Base-by-base conservation (phyloP, 2,113 vertebrate species). In the Siphamia tubifer region DNA sequence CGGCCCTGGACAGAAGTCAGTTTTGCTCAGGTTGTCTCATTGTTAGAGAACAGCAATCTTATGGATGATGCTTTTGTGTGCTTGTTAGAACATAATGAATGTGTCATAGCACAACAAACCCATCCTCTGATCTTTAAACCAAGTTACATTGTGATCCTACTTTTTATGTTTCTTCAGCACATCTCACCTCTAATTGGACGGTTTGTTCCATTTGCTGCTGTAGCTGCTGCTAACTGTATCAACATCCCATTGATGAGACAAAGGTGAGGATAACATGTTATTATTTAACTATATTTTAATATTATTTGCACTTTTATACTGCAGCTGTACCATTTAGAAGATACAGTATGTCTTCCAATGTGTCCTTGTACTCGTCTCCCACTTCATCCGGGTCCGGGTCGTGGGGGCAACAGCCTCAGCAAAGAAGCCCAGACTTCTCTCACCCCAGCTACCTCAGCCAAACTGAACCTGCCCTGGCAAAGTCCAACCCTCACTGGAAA, bases 221-320 rank as follows among this genome's bases (percentile, higher is more conserved):
- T 99, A n/a, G 98, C 98, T 60, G 94, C 97, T 86, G 98, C 98
- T 51, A 99, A 99, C 85, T 99, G 98, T 85, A 99, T 99, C 88
- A 99, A 99, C 66, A 99, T 99, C 74, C 98, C 98, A 0, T 84
- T 99, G 71, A 99, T 99, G 97, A 95, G 98, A 75, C 98, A 99
- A 88, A 94, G 97, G 98, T 99, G 91, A 90, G 84, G 15, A 4
- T 10, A 10, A 43, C 24, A 21, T n/a, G n/a, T n/a, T n/a, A n/a
- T n/a, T n/a, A n/a, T n/a, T n/a, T n/a, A n/a, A n/a, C n/a, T n/a
- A n/a, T n/a, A n/a, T n/a, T n/a, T n/a, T n/a, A n/a, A n/a, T n/a
- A n/a, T n/a, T n/a, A n/a, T n/a, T n/a, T n/a, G n/a, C n/a, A n/a
- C n/a, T n/a, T n/a, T n/a, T n/a, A n/a, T n/a, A n/a, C n/a, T n/a